A percentile compares a stretch with the other conserved stretches of the same genome.
These are phyloP conservation scores for Periophthalmus magnuspinnatus DNA, from an alignment of 2,797 vertebrate species.

Conservation along the genomic window DNA sequence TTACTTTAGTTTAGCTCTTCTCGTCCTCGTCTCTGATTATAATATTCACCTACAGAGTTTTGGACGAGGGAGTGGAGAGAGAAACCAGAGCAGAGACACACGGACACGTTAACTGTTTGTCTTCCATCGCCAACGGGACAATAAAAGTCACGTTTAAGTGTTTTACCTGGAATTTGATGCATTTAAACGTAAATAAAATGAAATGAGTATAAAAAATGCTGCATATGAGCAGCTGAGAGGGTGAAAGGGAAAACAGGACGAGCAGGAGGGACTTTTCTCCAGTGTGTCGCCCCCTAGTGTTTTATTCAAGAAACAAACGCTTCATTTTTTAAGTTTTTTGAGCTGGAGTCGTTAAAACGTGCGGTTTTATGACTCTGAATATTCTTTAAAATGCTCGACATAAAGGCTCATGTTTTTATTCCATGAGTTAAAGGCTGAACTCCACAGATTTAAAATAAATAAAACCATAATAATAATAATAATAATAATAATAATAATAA, in stretches of 20 bases:
- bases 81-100: slow-evolving; percentile 47
- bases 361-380: background rate
- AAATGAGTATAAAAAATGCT: too few species aligned
- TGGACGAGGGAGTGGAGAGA: slow-evolving; percentile 60
- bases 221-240: too few species aligned
- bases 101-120: slow-evolving; percentile 47
- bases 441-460: background rate
- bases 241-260: background rate
- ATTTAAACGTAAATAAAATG: too few species aligned
- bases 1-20: slow-evolving; percentile 2
- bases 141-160: background rate
- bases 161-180: too few species aligned
- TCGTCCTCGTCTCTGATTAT: slow-evolving; percentile 21
- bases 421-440: background rate
- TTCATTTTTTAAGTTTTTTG: background rate
- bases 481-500: too few species aligned
- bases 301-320: background rate
- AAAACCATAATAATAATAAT: background rate
- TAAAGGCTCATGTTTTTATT: background rate
- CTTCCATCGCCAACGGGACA: slow-evolving; percentile 28
- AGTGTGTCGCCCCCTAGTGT: background rate
- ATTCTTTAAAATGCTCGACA: background rate
- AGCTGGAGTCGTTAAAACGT: background rate
- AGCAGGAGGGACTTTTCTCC: background rate
- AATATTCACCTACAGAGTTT: slow-evolving; percentile 13